These are phyloP conservation scores for Pelecanus crispus DNA, from an alignment of 2,113 vertebrate genomes.

Conservation along the genomic window DNA sequence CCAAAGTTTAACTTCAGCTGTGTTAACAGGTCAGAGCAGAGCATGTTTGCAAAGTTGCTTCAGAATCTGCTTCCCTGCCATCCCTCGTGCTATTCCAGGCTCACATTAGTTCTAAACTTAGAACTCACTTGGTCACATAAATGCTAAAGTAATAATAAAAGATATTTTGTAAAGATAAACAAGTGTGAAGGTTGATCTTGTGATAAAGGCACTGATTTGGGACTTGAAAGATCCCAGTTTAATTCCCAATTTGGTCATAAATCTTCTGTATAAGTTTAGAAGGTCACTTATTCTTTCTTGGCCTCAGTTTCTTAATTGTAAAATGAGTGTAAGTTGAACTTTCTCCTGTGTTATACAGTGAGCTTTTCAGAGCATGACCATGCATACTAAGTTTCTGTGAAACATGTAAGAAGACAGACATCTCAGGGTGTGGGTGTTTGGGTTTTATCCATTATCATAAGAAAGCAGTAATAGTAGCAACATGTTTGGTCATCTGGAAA, in stretches of 20 bases:
- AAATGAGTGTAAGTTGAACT: background rate
- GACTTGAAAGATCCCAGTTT: background rate
- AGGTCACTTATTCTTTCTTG: background rate
- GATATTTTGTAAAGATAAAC: background rate
- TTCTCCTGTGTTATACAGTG: background rate
- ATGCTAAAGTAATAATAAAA: background rate
- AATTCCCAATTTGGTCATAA: constrained; percentile 26
- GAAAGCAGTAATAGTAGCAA: background rate
- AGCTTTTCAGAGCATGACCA: background rate
- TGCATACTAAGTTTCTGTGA: background rate
- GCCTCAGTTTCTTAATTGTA: background rate
- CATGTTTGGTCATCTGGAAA: background rate
- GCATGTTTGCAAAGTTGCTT: constrained; percentile 10
- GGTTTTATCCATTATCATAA: background rate
- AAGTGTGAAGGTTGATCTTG: background rate
- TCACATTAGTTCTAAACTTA: constrained; percentile 43
- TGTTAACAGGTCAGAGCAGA: constrained; percentile 26
- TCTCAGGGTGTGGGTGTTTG: background rate
- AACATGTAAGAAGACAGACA: background rate
- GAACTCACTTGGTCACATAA: background rate
- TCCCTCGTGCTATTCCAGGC: constrained; percentile 3
- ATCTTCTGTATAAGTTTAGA: background rate
- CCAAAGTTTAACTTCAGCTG: constrained; percentile 26
- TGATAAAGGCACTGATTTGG: background rate
- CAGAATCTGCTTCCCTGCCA: constrained; percentile 4